Conservation (phyloP, 1,140 invertebrate species). For the Mactra quadrangularis region DNA sequence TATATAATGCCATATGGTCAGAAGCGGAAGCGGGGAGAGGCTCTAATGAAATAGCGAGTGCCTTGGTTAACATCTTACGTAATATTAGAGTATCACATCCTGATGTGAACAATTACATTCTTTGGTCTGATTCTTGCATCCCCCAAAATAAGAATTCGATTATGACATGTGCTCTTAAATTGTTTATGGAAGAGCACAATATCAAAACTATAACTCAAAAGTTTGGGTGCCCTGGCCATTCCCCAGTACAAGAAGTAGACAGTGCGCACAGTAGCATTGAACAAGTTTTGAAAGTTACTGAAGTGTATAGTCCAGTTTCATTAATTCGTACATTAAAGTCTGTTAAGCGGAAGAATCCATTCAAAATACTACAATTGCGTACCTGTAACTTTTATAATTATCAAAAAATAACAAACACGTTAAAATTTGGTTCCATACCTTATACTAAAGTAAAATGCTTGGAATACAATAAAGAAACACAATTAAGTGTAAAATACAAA, state of each 20-base stretch:
- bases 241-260: constrained; percentile 53
- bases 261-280: constrained; percentile 50
- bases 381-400: constrained; percentile 15
- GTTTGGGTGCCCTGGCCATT: constrained; percentile 52
- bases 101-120: constrained; percentile 30
- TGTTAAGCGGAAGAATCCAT: constrained; percentile 5
- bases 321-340: constrained; percentile 8
- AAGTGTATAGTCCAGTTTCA: constrained; percentile 27
- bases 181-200: not conserved
- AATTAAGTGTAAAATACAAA: constrained; percentile 1
- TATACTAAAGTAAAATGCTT: constrained; percentile 27
- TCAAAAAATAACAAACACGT: not conserved
- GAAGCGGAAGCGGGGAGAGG: constrained; percentile 41
- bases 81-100: constrained; percentile 46
- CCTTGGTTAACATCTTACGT: constrained; percentile 58
- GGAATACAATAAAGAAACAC: not conserved
- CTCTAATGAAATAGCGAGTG: constrained; percentile 66
- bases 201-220: constrained; percentile 32
- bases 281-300: constrained; percentile 11
- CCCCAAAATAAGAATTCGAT: constrained; percentile 46
- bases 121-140: constrained; percentile 62
- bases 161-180: constrained; percentile 22
- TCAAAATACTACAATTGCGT: constrained; percentile 17
- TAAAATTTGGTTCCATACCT: constrained; percentile 7
- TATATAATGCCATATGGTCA: constrained; percentile 53